Evolutionary conservation across 2,113 vertebrate species (phyloP).

Genomic region (Ictidomys tridecemlineatus): DNA sequence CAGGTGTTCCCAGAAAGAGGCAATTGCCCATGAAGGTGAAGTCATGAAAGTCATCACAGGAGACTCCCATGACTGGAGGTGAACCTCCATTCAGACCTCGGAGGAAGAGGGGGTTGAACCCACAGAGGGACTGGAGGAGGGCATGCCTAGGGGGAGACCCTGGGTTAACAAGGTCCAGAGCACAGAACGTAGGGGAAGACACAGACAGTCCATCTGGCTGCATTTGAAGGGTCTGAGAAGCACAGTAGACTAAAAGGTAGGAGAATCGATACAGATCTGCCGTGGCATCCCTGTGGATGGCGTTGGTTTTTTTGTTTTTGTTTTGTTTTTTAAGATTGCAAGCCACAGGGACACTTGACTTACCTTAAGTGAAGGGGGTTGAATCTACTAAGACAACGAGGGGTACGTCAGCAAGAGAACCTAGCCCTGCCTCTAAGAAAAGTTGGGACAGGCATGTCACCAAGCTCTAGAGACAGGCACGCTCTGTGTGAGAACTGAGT

Average conservation of each 20-base stretch:
- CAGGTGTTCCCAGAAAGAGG: not conserved
- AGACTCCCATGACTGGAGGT: not conserved
- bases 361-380: not conserved
- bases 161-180: not conserved
- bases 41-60: not conserved
- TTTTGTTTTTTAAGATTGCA: too few relatives aligned
- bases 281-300: not conserved
- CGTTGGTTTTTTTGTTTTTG: not conserved
- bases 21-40: not conserved
- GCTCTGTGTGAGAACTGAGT: too few relatives aligned
- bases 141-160: not conserved
- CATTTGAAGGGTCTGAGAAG: not conserved
- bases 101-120: not conserved
- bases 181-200: not conserved
- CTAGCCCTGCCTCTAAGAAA: not conserved
- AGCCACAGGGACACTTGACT: not conserved
- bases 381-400: not conserved
- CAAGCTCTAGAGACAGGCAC: not conserved
- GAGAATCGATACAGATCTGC: not conserved
- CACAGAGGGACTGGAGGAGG: too few relatives aligned
- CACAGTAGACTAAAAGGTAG: too few relatives aligned
- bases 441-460: fast-evolving
- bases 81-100: not conserved
- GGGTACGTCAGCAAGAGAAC: not conserved
- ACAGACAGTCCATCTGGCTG: not conserved